A percentile compares a stretch with the other conserved stretches of the same genome.
These are phyloP conservation scores for Perccottus glenii DNA, from an alignment of 2,113 vertebrate genomes.

Conservation along the genomic window DNA sequence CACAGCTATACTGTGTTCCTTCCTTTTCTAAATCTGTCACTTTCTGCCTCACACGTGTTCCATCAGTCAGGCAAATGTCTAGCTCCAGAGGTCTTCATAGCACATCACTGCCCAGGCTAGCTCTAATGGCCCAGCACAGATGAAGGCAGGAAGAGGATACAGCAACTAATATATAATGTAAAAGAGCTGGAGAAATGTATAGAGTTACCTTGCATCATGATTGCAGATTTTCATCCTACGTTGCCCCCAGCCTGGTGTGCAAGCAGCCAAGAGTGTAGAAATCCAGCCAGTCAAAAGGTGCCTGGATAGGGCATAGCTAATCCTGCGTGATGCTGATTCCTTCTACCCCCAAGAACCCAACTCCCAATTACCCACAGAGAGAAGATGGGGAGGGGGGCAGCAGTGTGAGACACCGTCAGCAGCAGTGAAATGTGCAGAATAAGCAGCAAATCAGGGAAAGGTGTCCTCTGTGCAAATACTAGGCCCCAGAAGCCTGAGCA, in stretches of 20 bases:
- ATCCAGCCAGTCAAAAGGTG: constrained; percentile 59
- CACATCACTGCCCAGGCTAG: constrained; percentile 42
- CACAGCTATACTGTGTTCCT: background rate
- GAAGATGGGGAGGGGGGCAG: constrained; percentile 24
- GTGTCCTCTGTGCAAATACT: constrained; percentile 46
- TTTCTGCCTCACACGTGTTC: constrained; percentile 26
- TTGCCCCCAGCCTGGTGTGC: constrained; percentile 54
- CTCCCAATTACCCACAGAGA: constrained; percentile 57
- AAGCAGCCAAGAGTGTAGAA: constrained; percentile 37
- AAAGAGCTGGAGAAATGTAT: constrained; percentile 16
- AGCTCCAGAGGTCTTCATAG: constrained; percentile 30
- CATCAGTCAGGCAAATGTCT: constrained; percentile 17
- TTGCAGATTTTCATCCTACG: constrained; percentile 96
- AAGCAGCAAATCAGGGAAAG: constrained; percentile 33
- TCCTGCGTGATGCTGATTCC: constrained; percentile 62
- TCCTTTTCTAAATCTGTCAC: constrained; percentile 18
- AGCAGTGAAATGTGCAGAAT: constrained; percentile 25
- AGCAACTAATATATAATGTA: constrained; percentile 17
- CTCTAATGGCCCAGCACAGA: constrained; percentile 51
- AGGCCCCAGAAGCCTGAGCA: constrained; percentile 77
- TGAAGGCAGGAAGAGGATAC: constrained; percentile 58
- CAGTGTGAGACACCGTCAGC: constrained; percentile 32
- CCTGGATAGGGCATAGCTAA: constrained; percentile 69
- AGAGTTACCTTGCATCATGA: constrained; percentile 98
- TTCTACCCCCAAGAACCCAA: constrained; percentile 62